Base-by-base conservation (phyloP, 2,797 vertebrate genomes). In the Tokudaia tokunoshimensis region DNA sequence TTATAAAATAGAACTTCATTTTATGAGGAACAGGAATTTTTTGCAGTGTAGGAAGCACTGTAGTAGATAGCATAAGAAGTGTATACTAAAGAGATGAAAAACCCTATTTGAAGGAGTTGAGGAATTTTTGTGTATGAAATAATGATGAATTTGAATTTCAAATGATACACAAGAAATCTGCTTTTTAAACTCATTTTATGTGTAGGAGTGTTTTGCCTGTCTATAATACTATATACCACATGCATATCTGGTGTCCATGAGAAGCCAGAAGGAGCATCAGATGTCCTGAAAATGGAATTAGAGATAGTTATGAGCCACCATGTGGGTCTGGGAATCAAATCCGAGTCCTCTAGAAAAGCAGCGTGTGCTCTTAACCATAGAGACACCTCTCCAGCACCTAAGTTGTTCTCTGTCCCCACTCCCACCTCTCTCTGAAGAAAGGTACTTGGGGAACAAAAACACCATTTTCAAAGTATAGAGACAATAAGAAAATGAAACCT, bases 371-470 rank as follows among this genome's bases (percentile, higher is more conserved):
- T 37, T 72, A 72, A 72, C 70, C n/a, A 37, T 37, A 9, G 70
- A 37, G 7, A 11, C 37, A 74, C 9, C 20, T 74, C 70, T 75
- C 37, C 1, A 4, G 20, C 20, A 75, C 37, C 72, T 75, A 75
- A 75, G 37, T 44, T 37, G 70, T 17, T 17, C 31, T 8, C 31
- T 31, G 10, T 41, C 59, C 29, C 15, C 17, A 20, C 8, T 29
- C 3, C 29, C 70, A 17, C 14, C 67, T n/a, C 15, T 17, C 17
- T 10, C 34, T 20, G 17, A 72, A 72, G n/a, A 37, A 72, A 37
- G 19, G 26, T 7, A 91, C 96, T 85, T 41, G 57, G 90, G 19
- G 96, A 93, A 89, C 50, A 94, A 52, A 83, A 96, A 70, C 76
- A 75, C 1, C 1, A 34, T 81, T 55, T 47, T 94, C 65, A 90